These are phyloP conservation scores for Drosophila pseudoobscura DNA, from an alignment of 1,140 invertebrate species.

Conservation along the genomic window DNA sequence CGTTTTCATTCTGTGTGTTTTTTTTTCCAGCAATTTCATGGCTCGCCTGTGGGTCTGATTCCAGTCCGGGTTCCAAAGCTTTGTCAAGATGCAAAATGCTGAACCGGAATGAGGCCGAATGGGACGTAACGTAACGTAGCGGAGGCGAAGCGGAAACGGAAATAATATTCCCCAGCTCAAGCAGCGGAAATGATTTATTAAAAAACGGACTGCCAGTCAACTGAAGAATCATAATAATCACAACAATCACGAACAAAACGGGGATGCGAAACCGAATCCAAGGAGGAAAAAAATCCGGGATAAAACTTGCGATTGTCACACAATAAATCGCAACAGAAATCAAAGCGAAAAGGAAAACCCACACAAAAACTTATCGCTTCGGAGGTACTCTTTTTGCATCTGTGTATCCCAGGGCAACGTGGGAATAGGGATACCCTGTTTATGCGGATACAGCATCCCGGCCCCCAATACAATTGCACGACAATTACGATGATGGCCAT, in stretches of 20 bases:
- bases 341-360: constrained; percentile 46
- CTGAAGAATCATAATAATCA: constrained; percentile 39
- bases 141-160: constrained; percentile 44
- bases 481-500: constrained; percentile 24
- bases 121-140: not conserved
- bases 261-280: constrained; percentile 15
- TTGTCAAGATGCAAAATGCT: constrained; percentile 49
- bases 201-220: constrained; percentile 53
- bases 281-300: constrained; percentile 48
- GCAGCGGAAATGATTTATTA: constrained; percentile 80
- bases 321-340: constrained; percentile 68
- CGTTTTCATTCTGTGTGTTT: constrained; percentile 24
- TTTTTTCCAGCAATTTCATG: constrained; percentile 37
- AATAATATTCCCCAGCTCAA: constrained; percentile 69
- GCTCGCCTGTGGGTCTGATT: constrained; percentile 18
- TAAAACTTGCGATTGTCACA: constrained; percentile 71
- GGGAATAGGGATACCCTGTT: constrained; percentile 10
- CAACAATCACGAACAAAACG: constrained; percentile 18
- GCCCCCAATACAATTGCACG: constrained; percentile 37
- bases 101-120: constrained; percentile 2
- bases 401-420: not conserved
- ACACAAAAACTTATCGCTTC: constrained; percentile 14
- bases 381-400: constrained; percentile 22
- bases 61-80: constrained; percentile 10
- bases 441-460: not conserved